Evolutionary conservation across 2,888 invertebrate species (phyloP).

Genomic region (Tupiocoris notatus): DNA sequence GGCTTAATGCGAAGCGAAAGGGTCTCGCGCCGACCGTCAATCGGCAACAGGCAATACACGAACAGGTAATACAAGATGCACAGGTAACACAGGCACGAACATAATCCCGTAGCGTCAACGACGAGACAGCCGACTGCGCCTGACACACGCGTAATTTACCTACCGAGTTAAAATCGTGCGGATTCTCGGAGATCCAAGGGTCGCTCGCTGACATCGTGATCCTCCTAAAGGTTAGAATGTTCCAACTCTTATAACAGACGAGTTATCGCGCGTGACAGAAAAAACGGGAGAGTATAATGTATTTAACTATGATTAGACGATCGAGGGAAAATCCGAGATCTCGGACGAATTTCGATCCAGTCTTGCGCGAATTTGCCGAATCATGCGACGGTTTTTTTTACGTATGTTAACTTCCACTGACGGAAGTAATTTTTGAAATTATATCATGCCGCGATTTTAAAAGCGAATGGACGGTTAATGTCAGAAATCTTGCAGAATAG

Average conservation of each 20-base stretch:
- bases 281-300: not conserved
- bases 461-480: no score
- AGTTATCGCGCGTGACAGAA: not conserved
- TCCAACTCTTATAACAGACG: not conserved
- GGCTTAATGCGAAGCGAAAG: not conserved
- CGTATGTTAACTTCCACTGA: no score
- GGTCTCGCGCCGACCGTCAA: not conserved
- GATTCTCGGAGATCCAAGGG: not conserved
- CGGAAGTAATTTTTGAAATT: no score
- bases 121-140: constrained; percentile 1
- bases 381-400: no score
- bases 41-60: not conserved
- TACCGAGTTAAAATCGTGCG: constrained; percentile 26
- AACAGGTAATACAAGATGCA: not conserved
- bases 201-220: no score
- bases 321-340: not conserved
- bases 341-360: not conserved
- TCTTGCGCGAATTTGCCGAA: no score
- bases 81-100: constrained; percentile 9
- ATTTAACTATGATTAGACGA: not conserved
- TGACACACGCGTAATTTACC: constrained; percentile 26
- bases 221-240: no score
- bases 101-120: constrained; percentile 15
- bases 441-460: no score
- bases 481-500: no score